A percentile compares a stretch with the other conserved stretches of the same genome.
phyloP scores from a whole-genome alignment of 2,888 invertebrate species.

The Tipula unca region DNA sequence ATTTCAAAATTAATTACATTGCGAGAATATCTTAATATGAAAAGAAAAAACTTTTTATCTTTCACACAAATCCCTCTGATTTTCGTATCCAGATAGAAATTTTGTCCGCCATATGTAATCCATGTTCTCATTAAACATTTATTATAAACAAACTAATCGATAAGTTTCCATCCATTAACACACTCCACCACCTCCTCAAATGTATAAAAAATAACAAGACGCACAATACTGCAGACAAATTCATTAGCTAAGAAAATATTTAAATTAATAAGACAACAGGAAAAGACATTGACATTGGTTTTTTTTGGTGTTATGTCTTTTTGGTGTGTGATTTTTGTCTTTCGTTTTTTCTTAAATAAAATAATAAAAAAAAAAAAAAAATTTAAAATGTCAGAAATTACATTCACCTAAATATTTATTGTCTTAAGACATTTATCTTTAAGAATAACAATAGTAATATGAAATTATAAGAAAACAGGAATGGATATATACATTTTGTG shows the following conservation, averaged over 20 bases:
- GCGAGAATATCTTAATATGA: not conserved
- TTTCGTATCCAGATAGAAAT: not conserved
- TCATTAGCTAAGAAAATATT: constrained; percentile 14
- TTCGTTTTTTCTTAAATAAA: not conserved
- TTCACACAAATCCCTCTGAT: not conserved
- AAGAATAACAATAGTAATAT: not conserved
- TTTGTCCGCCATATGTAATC: not conserved
- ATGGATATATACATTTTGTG: not conserved
- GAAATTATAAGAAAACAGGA: not conserved
- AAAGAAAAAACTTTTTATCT: not conserved
- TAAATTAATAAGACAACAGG: constrained; percentile 14
- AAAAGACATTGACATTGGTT: constrained; percentile 8
- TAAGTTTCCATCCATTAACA: not conserved
- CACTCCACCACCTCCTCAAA: not conserved
- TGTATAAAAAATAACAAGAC: not conserved
- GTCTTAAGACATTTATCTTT: constrained; percentile 1
- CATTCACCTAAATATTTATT: not conserved
- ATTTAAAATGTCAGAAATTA: not conserved
- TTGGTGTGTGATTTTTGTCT: constrained; percentile 3
- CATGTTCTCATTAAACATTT: not conserved
- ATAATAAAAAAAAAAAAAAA: not conserved
- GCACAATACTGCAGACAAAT: not conserved
- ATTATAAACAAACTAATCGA: not conserved
- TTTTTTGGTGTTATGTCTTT: not conserved
- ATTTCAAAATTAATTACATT: not conserved